These are phyloP conservation scores for Neomonachus schauinslandi DNA, from an alignment of 2,113 vertebrate genomes.

Conservation along the genomic window DNA sequence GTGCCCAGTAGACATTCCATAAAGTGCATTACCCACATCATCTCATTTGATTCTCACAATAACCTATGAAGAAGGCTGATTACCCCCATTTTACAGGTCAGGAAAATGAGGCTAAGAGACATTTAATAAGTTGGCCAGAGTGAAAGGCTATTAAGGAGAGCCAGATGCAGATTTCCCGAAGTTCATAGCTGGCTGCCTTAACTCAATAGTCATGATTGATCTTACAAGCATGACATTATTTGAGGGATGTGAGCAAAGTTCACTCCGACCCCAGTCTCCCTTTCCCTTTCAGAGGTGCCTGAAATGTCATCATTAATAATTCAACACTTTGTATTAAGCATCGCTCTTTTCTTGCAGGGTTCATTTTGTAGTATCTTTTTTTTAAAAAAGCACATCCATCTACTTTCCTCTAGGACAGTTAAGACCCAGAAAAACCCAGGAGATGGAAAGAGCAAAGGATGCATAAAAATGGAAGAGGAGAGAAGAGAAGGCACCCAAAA, in stretches of 20 bases:
- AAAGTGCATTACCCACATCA: neutral
- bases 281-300: constrained; percentile 22
- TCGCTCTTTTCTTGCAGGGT: neutral
- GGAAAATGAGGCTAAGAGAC: neutral
- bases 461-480: neutral
- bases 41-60: neutral
- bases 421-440: neutral
- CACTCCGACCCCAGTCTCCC: neutral
- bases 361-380: constrained; percentile 1
- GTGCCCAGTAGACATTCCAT: neutral
- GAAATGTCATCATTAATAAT: constrained; percentile 56
- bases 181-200: neutral
- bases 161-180: neutral
- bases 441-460: neutral
- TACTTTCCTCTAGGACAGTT: neutral
- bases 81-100: neutral
- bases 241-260: neutral
- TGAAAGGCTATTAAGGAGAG: neutral
- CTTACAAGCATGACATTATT: neutral
- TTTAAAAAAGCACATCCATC: neutral
- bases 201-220: neutral
- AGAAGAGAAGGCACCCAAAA: neutral
- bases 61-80: neutral
- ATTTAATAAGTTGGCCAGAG: neutral
- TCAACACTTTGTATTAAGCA: constrained; percentile 43